phyloP scores from a whole-genome alignment of 1,140 invertebrate species.

The Drosophila nannoptera region DNA sequence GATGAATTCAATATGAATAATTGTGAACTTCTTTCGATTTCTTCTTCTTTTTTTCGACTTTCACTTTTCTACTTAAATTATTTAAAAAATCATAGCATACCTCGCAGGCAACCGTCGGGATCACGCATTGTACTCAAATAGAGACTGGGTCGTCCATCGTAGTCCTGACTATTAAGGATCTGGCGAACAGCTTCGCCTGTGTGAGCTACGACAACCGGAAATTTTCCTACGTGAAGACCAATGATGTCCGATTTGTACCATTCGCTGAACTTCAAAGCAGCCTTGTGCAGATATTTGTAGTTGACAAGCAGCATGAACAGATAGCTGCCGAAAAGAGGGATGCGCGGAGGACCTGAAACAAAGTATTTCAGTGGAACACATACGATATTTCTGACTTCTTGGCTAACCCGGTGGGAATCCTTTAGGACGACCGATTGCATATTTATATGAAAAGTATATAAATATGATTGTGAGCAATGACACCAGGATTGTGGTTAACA shows the following conservation, averaged over 20 bases:
- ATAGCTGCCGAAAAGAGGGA: slow-evolving; percentile 75
- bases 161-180: slow-evolving; percentile 76
- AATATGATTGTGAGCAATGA: slow-evolving; percentile 32
- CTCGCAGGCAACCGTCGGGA: slow-evolving; percentile 66
- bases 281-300: slow-evolving; percentile 72
- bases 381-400: background rate
- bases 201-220: slow-evolving; percentile 74
- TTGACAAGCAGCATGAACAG: slow-evolving; percentile 70
- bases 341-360: slow-evolving; percentile 63
- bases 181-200: slow-evolving; percentile 78
- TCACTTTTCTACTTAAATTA: too few species aligned
- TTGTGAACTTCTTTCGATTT: background rate
- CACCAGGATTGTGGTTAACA: slow-evolving; percentile 61
- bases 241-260: slow-evolving; percentile 80
- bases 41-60: background rate
- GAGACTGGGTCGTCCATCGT: slow-evolving; percentile 76
- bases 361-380: slow-evolving; percentile 1
- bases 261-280: slow-evolving; percentile 54
- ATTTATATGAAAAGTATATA: slow-evolving; percentile 58
- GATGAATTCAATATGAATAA: too few species aligned
- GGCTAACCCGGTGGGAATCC: slow-evolving; percentile 71
- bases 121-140: slow-evolving; percentile 49
- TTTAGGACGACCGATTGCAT: slow-evolving; percentile 48
- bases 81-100: slow-evolving; percentile 40
- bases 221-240: slow-evolving; percentile 77